Conservation (phyloP, 2,797 vertebrate species). For the Loris lydekkerianus region DNA sequence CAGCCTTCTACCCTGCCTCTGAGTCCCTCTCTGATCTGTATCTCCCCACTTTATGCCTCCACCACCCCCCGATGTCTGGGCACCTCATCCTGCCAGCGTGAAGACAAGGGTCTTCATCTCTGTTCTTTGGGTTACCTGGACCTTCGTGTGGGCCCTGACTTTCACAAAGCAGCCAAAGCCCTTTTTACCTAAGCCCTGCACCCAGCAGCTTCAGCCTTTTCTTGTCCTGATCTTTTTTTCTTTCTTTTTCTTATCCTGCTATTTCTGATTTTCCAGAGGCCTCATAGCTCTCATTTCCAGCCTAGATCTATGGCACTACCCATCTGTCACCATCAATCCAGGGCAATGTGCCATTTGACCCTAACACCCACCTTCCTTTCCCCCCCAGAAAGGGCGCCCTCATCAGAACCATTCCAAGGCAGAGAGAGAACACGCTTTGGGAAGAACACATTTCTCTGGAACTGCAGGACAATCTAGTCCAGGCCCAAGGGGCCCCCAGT, state of each 20-base stretch:
- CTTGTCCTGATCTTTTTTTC: neutral
- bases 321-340: neutral
- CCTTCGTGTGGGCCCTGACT: neutral
- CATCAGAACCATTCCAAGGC: too few relatives aligned
- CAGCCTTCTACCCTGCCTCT: neutral
- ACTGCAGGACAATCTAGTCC: neutral
- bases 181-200: neutral
- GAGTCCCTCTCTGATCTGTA: neutral
- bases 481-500: neutral
- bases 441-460: too few relatives aligned
- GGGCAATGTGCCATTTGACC: accelerated
- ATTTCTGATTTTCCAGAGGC: neutral
- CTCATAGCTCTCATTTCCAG: neutral
- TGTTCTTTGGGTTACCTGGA: neutral
- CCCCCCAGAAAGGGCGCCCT: neutral
- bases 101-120: neutral
- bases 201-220: neutral
- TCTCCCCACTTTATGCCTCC: too few relatives aligned
- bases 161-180: neutral
- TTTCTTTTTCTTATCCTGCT: neutral
- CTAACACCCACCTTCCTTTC: neutral
- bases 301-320: neutral
- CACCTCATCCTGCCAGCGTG: neutral
- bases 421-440: too few relatives aligned
- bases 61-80: neutral